Base-by-base conservation (phyloP, 23 tunicate species). In the Aplidium turbinatum region DNA sequence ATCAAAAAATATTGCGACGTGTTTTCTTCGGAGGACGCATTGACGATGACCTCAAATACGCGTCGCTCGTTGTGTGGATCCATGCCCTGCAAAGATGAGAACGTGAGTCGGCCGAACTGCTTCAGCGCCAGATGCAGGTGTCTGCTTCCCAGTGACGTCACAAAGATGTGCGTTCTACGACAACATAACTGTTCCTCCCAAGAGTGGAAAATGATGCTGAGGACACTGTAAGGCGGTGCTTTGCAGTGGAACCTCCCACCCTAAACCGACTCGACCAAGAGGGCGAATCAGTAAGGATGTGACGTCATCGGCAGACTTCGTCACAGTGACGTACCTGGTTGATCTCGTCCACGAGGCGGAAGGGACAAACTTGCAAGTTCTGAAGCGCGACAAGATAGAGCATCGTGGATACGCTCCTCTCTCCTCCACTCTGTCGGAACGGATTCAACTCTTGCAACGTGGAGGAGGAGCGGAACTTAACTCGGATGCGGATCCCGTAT, bases 401-500 rank as follows among this genome's bases (percentile, higher is more conserved):
- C 98, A 93, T 93, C 4, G 98, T 86, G 6, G 98, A 75, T 26
- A 93, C 98, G 53, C 87, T 79, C 34, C 98, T 81, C 42, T 93
- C 98, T 26, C 98, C 98, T 0, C 98, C 98, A 42, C 87, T 79
- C 57, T 85, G 93, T 45, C 93, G 88, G 54, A 55, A 83, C 24
- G 89, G 89, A 78, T 83, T 83, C 25, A 90, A 72, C 45, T 90
- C 89, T 58, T 78, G 77, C 27, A 90, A 68, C 0, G 77, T 62
- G 26, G 89, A 72, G 0, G 81, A 54, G 38, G 84, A 67, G 19
- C 97, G 79, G 72, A 90, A 90, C 35, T 90, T 90, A 9, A 90
- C 97, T 3, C 89, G 89, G 55, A 90, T 90, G 3, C 89, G 76
- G 54, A 90, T 90, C 28, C 97, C 97, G 77, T 90, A 90, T 55